These are phyloP conservation scores for Chondrosia reniformis DNA, from an alignment of 37 sponge, comb jelly and placozoan genomes.

Conservation along the genomic window DNA sequence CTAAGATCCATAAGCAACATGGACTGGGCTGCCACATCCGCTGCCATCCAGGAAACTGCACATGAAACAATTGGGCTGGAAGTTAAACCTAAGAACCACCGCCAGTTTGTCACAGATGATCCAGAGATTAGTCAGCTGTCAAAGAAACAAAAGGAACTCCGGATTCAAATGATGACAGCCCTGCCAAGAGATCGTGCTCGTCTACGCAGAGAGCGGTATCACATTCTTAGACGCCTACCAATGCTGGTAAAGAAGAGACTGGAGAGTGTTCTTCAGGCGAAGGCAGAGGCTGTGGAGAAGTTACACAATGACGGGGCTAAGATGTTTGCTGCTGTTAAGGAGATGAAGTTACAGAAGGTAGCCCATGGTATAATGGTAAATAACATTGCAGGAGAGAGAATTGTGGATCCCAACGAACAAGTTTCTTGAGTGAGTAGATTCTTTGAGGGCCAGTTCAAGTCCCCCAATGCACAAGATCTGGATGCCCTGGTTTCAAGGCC, in stretches of 20 bases:
- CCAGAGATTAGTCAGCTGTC: neutral
- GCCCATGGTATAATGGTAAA: neutral
- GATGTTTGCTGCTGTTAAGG: neutral
- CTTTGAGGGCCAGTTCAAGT: neutral
- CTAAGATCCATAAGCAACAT: neutral
- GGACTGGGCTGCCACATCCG: neutral
- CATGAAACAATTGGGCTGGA: no score
- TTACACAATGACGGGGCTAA: neutral
- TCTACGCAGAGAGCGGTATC: neutral
- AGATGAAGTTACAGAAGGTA: conserved; percentile 3
- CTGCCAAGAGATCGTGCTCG: neutral
- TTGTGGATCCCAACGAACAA: neutral
- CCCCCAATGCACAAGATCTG: conserved; percentile 5
- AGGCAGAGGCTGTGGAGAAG: conserved; percentile 11
- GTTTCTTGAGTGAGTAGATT: neutral
- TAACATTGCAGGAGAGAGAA: conserved; percentile 4
- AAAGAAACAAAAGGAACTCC: neutral
- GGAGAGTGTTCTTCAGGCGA: conserved; percentile 8
- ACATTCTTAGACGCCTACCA: neutral
- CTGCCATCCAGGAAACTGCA: neutral
- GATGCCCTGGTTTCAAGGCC: neutral
- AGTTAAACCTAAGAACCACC: neutral
- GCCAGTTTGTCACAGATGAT: conserved; percentile 2
- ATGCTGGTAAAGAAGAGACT: neutral
- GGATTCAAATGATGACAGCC: neutral